phyloP scores from a whole-genome alignment of 2,113 vertebrate genomes.

The Chrysemys picta region DNA sequence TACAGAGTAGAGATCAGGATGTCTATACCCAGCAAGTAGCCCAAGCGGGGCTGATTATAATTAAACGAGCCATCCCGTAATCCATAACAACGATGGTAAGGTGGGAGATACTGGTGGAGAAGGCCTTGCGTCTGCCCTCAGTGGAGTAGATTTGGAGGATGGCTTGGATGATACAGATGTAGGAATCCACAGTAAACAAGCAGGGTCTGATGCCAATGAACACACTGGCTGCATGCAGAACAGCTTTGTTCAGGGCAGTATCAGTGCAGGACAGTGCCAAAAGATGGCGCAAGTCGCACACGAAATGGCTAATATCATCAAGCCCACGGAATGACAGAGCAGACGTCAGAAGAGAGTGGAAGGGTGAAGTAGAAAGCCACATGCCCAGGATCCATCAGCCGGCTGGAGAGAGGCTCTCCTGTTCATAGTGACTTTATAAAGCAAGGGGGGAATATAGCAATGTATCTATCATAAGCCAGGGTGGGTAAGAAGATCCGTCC shows the following conservation, averaged over 20 bases:
- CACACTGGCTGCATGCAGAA: slow-evolving; percentile 46
- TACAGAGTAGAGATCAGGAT: slow-evolving; percentile 41
- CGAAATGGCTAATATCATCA: slow-evolving; percentile 31
- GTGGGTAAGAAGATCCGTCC: slow-evolving; percentile 47
- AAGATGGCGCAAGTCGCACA: slow-evolving; percentile 48
- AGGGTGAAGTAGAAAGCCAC: slow-evolving; percentile 35
- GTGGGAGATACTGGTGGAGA: slow-evolving; percentile 54
- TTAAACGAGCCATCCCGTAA: slow-evolving; percentile 43
- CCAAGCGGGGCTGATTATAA: slow-evolving; percentile 28
- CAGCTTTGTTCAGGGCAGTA: slow-evolving; percentile 29
- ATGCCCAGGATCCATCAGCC: slow-evolving; percentile 10
- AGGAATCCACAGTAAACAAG: slow-evolving; percentile 54
- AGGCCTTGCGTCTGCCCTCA: slow-evolving; percentile 37
- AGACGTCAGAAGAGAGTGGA: slow-evolving; percentile 31
- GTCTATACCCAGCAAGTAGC: slow-evolving; percentile 24
- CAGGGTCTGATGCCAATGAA: slow-evolving; percentile 47
- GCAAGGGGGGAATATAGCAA: slow-evolving; percentile 58
- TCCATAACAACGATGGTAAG: slow-evolving; percentile 40
- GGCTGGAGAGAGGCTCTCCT: slow-evolving; percentile 15
- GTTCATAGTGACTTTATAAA: slow-evolving; percentile 33
- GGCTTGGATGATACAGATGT: slow-evolving; percentile 36
- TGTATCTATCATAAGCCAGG: slow-evolving; percentile 46
- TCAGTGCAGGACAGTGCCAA: slow-evolving; percentile 50
- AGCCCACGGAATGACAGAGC: slow-evolving; percentile 34
- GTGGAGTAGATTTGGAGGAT: slow-evolving; percentile 44